Base-by-base conservation (phyloP, 2,888 invertebrate species). In the Brenthis hecate region DNA sequence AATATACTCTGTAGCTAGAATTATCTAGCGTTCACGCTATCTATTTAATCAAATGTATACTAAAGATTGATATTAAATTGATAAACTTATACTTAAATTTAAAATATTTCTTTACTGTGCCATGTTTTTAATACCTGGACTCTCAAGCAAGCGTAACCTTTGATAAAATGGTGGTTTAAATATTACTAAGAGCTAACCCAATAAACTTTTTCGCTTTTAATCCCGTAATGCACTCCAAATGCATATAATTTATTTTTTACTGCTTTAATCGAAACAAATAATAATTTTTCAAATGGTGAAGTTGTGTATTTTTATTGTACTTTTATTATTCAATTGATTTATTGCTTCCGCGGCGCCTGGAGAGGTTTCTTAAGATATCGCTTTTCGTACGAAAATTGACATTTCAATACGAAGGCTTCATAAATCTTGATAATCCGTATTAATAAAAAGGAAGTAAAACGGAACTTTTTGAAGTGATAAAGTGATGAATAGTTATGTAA, bases 281-380 rank as follows among this genome's bases (percentile, higher is more conserved):
- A 56, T 67, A 62, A 63, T 70, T 66, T 63, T 58, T 70, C 62
- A 71, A 65, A 70, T 68, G 51, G 54, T 61, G 62, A 50, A 55
- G 60, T 65, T 61, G 61, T 66, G 53, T 43, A 48, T 51, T 19
- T 69, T 71, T 71, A 71, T 69, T 71, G 55, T n/a, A 57, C 47
- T 72, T 72, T 72, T 71, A 71, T 71, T 66, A 65, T 72, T 68
- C 50, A 57, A 56, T 64, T 70, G 72, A 72, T 72, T 72, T 72
- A 72, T 55, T 28, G 54, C 68, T 72, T 72, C 70, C 72, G 68
- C 65, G 70, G 67, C 72, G 72, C 72, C 55, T 68, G 54, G 23
- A 48, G 51, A 65, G 56, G 68, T 57, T 67, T 56, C 72, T 67
- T 67, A 61, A 66, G 71, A 70, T 67, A 66, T 67, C 56, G 62